These are phyloP conservation scores for Cephus spinipes DNA, from an alignment of 2,888 invertebrate species.

Conservation along the genomic window DNA sequence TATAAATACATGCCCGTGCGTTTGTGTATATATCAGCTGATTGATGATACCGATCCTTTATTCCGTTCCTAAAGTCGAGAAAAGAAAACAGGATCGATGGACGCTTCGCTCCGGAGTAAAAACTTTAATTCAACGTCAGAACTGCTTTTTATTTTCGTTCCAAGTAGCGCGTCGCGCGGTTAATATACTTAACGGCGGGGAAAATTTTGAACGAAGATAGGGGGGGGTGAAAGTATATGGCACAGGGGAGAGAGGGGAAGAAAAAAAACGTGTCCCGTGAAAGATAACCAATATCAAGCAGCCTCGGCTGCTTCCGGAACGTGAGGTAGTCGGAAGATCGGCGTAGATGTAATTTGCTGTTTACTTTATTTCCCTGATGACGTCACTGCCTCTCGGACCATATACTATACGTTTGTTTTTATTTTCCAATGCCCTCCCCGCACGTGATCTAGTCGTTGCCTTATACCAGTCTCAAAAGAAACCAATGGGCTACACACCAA, in stretches of 20 bases:
- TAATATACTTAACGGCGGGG: background rate
- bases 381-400: background rate
- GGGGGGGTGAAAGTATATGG: background rate
- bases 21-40: too few species aligned
- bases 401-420: too few species aligned
- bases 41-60: too few species aligned
- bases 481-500: background rate
- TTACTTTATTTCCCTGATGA: background rate
- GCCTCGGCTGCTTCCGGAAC: background rate
- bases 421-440: background rate
- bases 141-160: too few species aligned
- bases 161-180: background rate
- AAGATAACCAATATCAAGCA: background rate
- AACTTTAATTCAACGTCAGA: too few species aligned
- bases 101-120: too few species aligned
- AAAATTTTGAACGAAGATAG: background rate
- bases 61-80: too few species aligned
- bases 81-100: too few species aligned
- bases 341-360: background rate
- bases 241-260: background rate
- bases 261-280: background rate
- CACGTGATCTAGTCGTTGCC: background rate
- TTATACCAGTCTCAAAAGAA: constrained; percentile 66
- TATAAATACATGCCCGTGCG: too few species aligned
- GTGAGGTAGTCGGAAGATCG: background rate